Conservation (phyloP, 2,888 invertebrate species). For the Mesopsocus fuscifrons region DNA sequence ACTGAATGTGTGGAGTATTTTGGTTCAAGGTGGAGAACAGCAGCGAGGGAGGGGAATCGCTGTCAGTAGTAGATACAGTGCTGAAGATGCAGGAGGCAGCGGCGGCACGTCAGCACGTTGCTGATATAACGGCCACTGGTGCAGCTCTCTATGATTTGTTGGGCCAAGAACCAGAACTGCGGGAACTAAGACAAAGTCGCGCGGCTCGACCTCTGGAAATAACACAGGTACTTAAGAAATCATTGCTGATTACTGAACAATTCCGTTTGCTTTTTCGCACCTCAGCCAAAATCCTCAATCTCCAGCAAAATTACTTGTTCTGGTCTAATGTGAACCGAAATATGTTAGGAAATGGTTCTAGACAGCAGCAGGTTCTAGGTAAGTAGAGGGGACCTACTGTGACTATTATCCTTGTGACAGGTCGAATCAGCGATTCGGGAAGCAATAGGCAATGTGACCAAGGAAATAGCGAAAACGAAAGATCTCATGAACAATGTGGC, state of each 20-base stretch:
- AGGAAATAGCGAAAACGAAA: conserved; percentile 51
- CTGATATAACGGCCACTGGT: conserved; percentile 80
- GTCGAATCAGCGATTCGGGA: conserved; percentile 63
- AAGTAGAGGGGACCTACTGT: too few relatives aligned
- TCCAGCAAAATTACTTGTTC: too few relatives aligned
- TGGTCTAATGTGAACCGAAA: too few relatives aligned
- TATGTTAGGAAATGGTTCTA: too few relatives aligned
- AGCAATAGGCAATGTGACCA: conserved; percentile 46
- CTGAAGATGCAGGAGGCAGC: conserved; percentile 58
- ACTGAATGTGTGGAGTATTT: too few relatives aligned
- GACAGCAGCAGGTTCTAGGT: too few relatives aligned
- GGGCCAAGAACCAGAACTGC: conserved; percentile 71
- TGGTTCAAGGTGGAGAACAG: conserved; percentile 2
- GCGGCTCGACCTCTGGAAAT: conserved; percentile 1
- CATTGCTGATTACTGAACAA: too few relatives aligned
- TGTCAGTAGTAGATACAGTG: conserved; percentile 12
- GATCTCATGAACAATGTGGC: conserved; percentile 69
- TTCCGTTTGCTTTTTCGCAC: background rate
- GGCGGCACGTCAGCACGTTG: conserved; percentile 65
- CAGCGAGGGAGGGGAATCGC: conserved; percentile 11
- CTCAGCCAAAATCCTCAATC: conserved; percentile 19
- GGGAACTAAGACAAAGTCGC: conserved; percentile 25
- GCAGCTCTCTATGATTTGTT: conserved; percentile 79
- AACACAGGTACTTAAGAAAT: background rate
- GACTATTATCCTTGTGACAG: too few relatives aligned